A percentile compares a stretch with the other conserved stretches of the same genome.
Evolutionary conservation across 2,113 vertebrate genomes (phyloP).

Genomic region (Otus sunia): DNA sequence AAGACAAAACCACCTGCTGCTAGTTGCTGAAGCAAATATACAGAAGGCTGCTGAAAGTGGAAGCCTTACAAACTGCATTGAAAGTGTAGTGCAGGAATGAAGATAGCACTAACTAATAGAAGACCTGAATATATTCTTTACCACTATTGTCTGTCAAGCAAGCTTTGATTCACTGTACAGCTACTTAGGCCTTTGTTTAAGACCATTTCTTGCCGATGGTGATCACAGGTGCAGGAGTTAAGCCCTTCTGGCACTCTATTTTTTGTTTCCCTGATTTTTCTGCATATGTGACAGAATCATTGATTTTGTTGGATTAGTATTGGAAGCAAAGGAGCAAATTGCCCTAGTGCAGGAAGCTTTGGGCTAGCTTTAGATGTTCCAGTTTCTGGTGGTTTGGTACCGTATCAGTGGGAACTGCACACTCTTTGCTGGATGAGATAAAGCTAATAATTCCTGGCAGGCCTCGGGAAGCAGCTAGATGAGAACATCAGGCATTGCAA

Average conservation of each 20-base stretch:
- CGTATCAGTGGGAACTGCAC: background rate
- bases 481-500: background rate
- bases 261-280: background rate
- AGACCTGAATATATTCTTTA: background rate
- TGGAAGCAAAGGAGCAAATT: background rate
- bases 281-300: background rate
- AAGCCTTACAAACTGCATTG: background rate
- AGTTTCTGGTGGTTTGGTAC: background rate
- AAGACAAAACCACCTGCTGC: conserved; percentile 15
- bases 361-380: background rate
- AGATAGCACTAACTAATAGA: background rate
- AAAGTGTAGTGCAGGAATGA: background rate
- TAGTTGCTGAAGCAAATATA: background rate
- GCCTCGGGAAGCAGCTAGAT: background rate
- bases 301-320: background rate
- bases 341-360: background rate
- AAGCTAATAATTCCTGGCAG: conserved; percentile 29
- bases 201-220: background rate
- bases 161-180: background rate
- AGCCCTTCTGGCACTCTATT: background rate
- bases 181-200: background rate
- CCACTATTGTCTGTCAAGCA: background rate
- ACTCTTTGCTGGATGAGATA: background rate
- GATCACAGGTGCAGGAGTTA: background rate
- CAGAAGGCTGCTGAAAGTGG: background rate